A percentile compares a stretch with the other conserved stretches of the same genome.
Conservation (phyloP, 1,140 invertebrate genomes). For the Potamilus streckersoni region DNA sequence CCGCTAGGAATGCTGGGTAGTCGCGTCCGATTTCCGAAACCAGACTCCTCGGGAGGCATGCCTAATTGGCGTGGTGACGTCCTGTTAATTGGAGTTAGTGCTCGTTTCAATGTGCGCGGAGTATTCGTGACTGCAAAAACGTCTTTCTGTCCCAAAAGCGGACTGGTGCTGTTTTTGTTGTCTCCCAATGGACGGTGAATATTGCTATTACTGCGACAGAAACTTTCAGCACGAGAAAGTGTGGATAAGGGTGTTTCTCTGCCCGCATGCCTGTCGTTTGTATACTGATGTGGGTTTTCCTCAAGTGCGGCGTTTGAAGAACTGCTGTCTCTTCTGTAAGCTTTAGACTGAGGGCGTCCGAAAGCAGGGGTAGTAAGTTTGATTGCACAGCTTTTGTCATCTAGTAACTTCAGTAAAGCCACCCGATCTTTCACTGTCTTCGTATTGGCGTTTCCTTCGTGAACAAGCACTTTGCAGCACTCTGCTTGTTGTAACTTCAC, state of each 20-base stretch:
- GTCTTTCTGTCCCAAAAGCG: slow-evolving; percentile 5
- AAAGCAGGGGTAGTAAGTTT: slow-evolving; percentile 19
- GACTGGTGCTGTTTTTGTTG: slow-evolving; percentile 3
- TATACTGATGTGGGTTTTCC: slow-evolving; percentile 22
- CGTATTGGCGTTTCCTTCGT: slow-evolving; percentile 27
- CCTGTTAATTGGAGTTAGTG: slow-evolving; percentile 19
- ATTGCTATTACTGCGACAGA: slow-evolving; percentile 22
- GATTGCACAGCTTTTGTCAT: slow-evolving; percentile 19
- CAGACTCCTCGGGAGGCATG: slow-evolving; percentile 6
- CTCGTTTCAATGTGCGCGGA: slow-evolving; percentile 22
- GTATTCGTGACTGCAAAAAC: slow-evolving; percentile 11
- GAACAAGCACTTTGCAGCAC: slow-evolving; percentile 30
- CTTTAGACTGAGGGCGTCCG: slow-evolving; percentile 11
- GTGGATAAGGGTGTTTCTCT: slow-evolving; percentile 1
- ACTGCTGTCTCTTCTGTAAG: slow-evolving; percentile 1
- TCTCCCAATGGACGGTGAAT: slow-evolving; percentile 22
- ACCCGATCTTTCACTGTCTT: slow-evolving; percentile 31
- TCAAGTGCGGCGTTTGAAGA: slow-evolving; percentile 3
- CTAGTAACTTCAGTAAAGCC: slow-evolving; percentile 17
- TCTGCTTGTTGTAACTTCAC: slow-evolving; percentile 26
- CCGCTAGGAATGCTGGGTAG: slow-evolving; percentile 33
- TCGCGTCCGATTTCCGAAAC: slow-evolving; percentile 11
- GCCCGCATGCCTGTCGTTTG: slow-evolving; percentile 7
- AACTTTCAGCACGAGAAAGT: slow-evolving; percentile 22
- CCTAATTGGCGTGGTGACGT: slow-evolving; percentile 9